Evolutionary conservation across 2,113 vertebrate species (phyloP), one percentile per base, ranked within the genome.

Genomic region (Mirounga angustirostris): DNA sequence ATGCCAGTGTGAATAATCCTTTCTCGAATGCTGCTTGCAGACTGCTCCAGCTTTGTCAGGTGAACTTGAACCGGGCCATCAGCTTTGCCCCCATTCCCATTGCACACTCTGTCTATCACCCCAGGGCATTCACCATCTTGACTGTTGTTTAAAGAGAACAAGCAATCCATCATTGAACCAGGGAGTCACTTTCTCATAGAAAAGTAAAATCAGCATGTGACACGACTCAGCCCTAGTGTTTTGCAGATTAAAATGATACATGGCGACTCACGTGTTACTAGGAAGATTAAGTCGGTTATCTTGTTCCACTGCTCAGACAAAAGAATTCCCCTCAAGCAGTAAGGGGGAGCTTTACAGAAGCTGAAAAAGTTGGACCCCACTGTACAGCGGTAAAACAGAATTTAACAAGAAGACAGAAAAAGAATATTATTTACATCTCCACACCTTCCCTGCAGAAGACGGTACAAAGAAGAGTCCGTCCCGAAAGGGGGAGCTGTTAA

Each of bases 1-100:
- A 99, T 98, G 98, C 98, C 79, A 97, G 98, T 99, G 98, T 99
- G 99, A 99, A 99, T 99, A 99, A 99, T 99, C 99, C 99, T 98
- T 98, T 99, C 98, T 96, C 97, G 58, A 98, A 97, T n/a, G 94
- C 96, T 98, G 98, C 98, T 97, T 82, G 83, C 98, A 98, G 98
- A 98, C 98, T 91, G 98, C 98, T 93, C 96, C 97, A 97, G 98
- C 98, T 99, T 99, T 99, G 99, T 99, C 99, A 99, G 99, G 99
- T 99, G 99, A 99, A 99, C 99, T 99, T 98, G 99, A 99, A 98
- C 98, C 13, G 89, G 98, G 98, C 98, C 98, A 79, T 98, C 98
- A 94, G 98, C 95, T 98, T 97, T 98, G 98, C 98, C 83, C 98
- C 90, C 43, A 10, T 97, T 97, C 98, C 98, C 98, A 98, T 93